Conservation (phyloP, 2,797 vertebrate species). For the Carapus acus region DNA sequence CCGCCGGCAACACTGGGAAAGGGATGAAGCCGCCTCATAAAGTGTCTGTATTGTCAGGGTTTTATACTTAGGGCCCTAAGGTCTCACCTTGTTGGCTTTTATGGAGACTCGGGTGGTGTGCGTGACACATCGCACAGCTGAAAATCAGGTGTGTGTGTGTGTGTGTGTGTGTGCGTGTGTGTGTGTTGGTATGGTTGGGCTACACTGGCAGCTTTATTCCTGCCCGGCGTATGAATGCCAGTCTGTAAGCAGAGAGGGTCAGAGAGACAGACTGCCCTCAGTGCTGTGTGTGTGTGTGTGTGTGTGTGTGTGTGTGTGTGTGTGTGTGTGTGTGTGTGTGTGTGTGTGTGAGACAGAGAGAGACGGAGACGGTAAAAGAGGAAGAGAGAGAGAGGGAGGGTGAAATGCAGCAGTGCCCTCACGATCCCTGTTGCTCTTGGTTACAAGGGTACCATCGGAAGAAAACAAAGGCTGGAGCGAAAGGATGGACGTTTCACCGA, state of each 20-base stretch:
- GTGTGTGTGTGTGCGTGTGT: conserved; percentile 24
- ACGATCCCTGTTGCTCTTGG: conserved; percentile 42
- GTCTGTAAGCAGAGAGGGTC: conserved; percentile 43
- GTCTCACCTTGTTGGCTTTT: conserved; percentile 30
- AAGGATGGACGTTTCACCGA: neutral
- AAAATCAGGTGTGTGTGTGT: conserved; percentile 28
- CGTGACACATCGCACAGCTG: neutral
- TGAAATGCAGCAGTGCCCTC: conserved; percentile 23
- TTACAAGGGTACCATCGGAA: conserved; percentile 31
- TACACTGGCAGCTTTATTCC: conserved; percentile 55
- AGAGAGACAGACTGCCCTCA: conserved; percentile 45
- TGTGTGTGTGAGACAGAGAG: neutral
- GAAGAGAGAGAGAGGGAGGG: neutral
- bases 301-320: conserved; percentile 18
- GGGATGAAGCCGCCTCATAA: conserved; percentile 33
- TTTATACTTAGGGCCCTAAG: conserved; percentile 14
- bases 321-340: conserved; percentile 16
- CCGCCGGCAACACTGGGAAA: conserved; percentile 13
- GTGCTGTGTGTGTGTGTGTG: conserved; percentile 23
- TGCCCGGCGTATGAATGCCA: conserved; percentile 45
- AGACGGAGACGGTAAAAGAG: neutral
- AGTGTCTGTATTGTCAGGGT: conserved; percentile 31
- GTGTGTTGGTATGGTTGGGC: conserved; percentile 28
- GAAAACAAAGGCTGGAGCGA: neutral
- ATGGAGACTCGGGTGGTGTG: conserved; percentile 29